Evolutionary conservation across 2,888 invertebrate species (phyloP), one percentile per base, ranked within the genome.

Genomic region (Tipula confusa): DNA sequence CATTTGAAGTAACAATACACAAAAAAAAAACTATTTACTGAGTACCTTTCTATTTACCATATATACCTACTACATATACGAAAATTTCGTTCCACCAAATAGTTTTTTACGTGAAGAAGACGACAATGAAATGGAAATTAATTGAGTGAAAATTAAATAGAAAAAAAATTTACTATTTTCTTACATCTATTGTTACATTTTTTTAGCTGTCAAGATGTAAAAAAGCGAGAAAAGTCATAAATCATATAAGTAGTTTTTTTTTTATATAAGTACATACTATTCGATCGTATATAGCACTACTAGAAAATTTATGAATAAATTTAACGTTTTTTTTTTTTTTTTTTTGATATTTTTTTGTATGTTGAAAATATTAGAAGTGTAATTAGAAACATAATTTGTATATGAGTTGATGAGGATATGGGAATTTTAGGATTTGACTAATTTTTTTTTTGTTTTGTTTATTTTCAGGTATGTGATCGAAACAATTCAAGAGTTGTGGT

Each of bases 141-240:
- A 64, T 64, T 64, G 64, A 64, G 64, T 64, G 64, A 64, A 64
- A 64, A 64, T 64, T 64, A 64, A 24, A 24, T 64, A 24, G 9
- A 64, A 43, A 43, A 43, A 43, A 43, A 43, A n/a, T n/a, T n/a
- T n/a, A n/a, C 3, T 38, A 64, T 64, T 64, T 48, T 64, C 64
- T 24, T 64, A 64, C 64, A 64, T 64, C 64, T 64, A 64, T 64
- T 64, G 64, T 64, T 64, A 64, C 64, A 64, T 24, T 64, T 64
- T 33, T 64, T 2, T 24, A 64, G 64, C 64, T 64, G 64, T 64
- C 64, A 64, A 64, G 64, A 24, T 64, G 64, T 64, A 24, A 64
- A 64, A 64, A 64, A 64, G 64, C 64, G 64, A 64, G 64, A 64
- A 64, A 64, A 64, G 64, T 64, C 64, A 64, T 64, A 64, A 64